phyloP scores from a whole-genome alignment of 2,888 invertebrate genomes.

The Lithophane semibrunnea region DNA sequence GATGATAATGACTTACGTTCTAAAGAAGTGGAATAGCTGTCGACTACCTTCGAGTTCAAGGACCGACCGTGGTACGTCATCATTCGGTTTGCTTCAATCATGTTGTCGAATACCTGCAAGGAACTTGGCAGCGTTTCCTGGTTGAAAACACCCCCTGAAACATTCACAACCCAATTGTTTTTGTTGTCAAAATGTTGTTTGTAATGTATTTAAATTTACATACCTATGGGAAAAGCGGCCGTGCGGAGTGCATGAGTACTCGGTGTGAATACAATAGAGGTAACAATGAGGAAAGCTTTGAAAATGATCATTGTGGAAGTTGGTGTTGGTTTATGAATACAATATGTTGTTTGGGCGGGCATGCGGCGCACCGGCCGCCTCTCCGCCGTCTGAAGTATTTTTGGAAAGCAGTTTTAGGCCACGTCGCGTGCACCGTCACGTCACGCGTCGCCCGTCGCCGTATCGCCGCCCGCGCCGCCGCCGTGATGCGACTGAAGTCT shows the following conservation, averaged over 20 bases:
- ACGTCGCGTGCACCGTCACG: conserved; percentile 69
- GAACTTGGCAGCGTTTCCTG: conserved; percentile 74
- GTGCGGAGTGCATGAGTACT: conserved; percentile 64
- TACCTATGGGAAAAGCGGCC: conserved; percentile 82
- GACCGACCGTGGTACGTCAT: conserved; percentile 77
- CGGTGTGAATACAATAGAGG: conserved; percentile 39
- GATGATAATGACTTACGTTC: conserved; percentile 76
- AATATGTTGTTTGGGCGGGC: conserved; percentile 70
- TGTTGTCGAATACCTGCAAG: conserved; percentile 75
- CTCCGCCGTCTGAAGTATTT: conserved; percentile 86
- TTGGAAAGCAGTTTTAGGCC: conserved; percentile 89
- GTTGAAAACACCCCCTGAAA: conserved; percentile 89
- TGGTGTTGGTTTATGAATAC: conserved; percentile 66
- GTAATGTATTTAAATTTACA: conserved; percentile 48
- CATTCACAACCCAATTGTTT: conserved; percentile 53
- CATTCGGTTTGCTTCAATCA: conserved; percentile 71
- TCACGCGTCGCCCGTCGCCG: conserved; percentile 66
- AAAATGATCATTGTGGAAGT: conserved; percentile 66
- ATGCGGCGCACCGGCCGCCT: conserved; percentile 78
- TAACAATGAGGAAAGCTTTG: conserved; percentile 68
- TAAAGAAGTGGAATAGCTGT: conserved; percentile 83
- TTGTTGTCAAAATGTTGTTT: conserved; percentile 38
- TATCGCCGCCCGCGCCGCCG: conserved; percentile 8
- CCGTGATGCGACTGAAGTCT: conserved; percentile 2
- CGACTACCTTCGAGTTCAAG: conserved; percentile 75